Base-by-base conservation (phyloP, 2,888 invertebrate genomes). In the Caenorhabditis japonica region DNA sequence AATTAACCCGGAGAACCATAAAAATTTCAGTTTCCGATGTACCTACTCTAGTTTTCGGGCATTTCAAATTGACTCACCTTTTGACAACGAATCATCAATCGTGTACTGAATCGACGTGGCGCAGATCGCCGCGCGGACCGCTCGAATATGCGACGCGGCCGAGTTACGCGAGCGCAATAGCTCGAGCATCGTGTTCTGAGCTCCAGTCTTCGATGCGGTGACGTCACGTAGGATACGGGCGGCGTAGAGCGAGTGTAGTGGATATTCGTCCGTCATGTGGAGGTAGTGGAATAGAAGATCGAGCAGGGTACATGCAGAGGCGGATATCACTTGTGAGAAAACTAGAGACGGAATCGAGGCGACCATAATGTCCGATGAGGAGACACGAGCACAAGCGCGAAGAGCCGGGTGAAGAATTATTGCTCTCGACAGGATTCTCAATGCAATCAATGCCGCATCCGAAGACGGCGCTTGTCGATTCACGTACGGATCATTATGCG, bases 191-290 rank as follows among this genome's bases (percentile, higher is more conserved):
- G 62, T 52, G 10, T 30, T 21, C 38, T 86, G 84, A 27, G 80
- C 66, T 4, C 79, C 72, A 23, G 81, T 77, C 7, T 75, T 64
- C 7, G 77, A 73, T 1, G 75, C 69, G 23, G 60, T 64, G 27
- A 82, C 75, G 21, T 85, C 83, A 5, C 82, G 70, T 21, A 85
- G 44, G 25, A 85, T 84, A 8, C 75, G 47, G 19, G 82, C 73
- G 7, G 82, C 82, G 60, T 76, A 81, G 36, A 81, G 75, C 3
- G 80, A 70, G 46, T 85, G 85, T 8, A 59, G 30, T 2, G 80
- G 62, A 25, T 77, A 75, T 8, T 77, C 72, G 15, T 81, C 79
- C 4, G 73, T 44, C 78, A 79, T 76, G 36, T 74, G 69, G 1
- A 81, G 41, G 34, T 81, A 81, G n/a, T 75, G 73, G 49, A 78